A percentile compares a stretch with the other conserved stretches of the same genome.
phyloP scores from a whole-genome alignment of 2,888 invertebrate species.

The Platycheirus albimanus region DNA sequence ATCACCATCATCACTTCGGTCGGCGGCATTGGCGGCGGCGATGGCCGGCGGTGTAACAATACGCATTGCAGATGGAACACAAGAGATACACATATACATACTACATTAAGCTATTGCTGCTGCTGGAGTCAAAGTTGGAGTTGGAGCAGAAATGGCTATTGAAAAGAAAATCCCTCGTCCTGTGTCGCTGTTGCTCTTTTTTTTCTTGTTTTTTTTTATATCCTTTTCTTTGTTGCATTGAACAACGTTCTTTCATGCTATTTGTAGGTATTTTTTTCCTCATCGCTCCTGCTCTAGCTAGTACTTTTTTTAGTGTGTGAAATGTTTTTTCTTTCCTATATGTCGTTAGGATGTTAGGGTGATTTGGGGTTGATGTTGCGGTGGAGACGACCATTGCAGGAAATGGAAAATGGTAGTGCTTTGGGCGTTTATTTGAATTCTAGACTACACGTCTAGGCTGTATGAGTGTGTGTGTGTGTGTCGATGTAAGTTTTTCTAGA shows the following conservation, averaged over 20 bases:
- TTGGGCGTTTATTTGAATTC: slow-evolving; percentile 65
- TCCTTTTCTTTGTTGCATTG: slow-evolving; percentile 34
- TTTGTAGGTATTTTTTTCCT: slow-evolving; percentile 38
- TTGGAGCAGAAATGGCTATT: slow-evolving; percentile 29
- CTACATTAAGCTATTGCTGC: neutral
- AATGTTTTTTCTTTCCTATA: slow-evolving; percentile 21
- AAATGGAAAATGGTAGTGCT: slow-evolving; percentile 64
- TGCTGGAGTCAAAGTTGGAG: slow-evolving; percentile 14
- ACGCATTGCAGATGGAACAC: slow-evolving; percentile 73
- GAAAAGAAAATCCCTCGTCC: slow-evolving; percentile 53
- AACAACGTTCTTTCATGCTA: slow-evolving; percentile 66
- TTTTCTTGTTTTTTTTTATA: slow-evolving; percentile 1
- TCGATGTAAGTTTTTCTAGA: neutral
- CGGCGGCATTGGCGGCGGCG: too few relatives aligned
- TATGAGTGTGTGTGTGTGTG: slow-evolving; percentile 1
- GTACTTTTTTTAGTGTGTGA: slow-evolving; percentile 11
- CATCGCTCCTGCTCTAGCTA: slow-evolving; percentile 4
- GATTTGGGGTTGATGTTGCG: slow-evolving; percentile 36
- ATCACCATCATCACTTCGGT: slow-evolving; percentile 15
- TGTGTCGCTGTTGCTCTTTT: slow-evolving; percentile 16
- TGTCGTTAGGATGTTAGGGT: slow-evolving; percentile 41
- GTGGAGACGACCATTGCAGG: slow-evolving; percentile 45
- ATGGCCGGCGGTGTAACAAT: slow-evolving; percentile 72
- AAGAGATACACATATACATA: slow-evolving; percentile 31
- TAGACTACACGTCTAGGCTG: neutral